A percentile compares a stretch with the other conserved stretches of the same genome.
Conservation (phyloP, 2,113 vertebrate species). For the Pseudonaja textilis region DNA sequence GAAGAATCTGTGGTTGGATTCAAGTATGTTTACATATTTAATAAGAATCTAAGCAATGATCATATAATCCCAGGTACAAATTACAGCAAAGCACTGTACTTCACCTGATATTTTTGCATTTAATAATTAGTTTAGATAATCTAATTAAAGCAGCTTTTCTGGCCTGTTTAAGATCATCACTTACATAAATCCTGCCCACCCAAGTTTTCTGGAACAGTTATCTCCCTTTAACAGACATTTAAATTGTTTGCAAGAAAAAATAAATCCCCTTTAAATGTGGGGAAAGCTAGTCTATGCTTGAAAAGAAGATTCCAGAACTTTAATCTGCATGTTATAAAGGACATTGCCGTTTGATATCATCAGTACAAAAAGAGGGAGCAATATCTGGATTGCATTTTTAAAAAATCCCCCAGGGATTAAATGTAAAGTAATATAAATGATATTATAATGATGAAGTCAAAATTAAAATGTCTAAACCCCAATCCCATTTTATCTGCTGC, state of each 20-base stretch:
- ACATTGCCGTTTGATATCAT: neutral
- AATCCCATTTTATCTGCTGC: neutral
- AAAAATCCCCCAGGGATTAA: neutral
- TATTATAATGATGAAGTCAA: neutral
- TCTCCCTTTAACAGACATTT: neutral
- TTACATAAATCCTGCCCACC: neutral
- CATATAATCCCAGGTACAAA: neutral
- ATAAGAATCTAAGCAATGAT: neutral
- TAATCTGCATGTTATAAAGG: neutral
- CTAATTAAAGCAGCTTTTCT: neutral
- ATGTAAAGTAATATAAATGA: neutral
- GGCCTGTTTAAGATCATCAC: neutral
- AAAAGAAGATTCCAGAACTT: neutral
- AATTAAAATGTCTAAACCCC: neutral
- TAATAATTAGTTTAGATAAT: neutral
- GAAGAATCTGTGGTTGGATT: neutral
- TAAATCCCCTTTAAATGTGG: neutral
- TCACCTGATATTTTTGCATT: neutral
- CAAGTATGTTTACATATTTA: neutral
- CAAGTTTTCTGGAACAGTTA: neutral
- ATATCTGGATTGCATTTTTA: neutral
- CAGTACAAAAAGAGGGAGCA: neutral
- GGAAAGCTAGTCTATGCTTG: neutral
- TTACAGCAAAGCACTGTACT: neutral
- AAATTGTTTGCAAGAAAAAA: neutral